phyloP scores from a whole-genome alignment of 2,113 vertebrate genomes.

The Antechinus flavipes region DNA sequence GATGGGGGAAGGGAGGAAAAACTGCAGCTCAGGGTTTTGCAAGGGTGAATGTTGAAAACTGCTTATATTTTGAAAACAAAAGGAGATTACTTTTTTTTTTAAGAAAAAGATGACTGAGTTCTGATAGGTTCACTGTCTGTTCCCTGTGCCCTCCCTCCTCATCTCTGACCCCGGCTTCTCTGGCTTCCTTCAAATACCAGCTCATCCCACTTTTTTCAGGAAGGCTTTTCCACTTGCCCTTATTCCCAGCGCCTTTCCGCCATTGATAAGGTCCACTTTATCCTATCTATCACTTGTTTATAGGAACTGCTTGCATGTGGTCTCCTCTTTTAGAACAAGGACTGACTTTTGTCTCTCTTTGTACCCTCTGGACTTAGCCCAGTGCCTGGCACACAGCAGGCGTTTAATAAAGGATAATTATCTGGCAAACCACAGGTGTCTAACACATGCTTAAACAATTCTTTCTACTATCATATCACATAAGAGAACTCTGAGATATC shows the following conservation, averaged over 20 bases:
- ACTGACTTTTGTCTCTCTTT: background rate
- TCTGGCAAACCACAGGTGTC: background rate
- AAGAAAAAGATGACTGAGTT: too few relatives aligned
- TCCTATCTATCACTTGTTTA: background rate
- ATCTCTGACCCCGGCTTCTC: background rate
- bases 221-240: background rate
- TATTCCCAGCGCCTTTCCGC: background rate
- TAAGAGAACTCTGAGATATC: background rate
- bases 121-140: background rate
- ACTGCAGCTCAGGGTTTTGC: too few relatives aligned
- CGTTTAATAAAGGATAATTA: background rate
- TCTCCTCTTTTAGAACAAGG: background rate
- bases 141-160: background rate
- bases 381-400: background rate
- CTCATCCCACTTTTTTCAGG: background rate
- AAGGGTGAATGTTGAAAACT: too few relatives aligned
- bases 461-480: background rate
- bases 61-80: too few relatives aligned
- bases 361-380: background rate
- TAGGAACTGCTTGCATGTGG: background rate
- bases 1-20: too few relatives aligned
- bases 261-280: background rate
- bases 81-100: too few relatives aligned
- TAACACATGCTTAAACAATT: background rate
- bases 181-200: background rate